Conservation (phyloP, 2,113 vertebrate genomes). For the Mesocricetus auratus region DNA sequence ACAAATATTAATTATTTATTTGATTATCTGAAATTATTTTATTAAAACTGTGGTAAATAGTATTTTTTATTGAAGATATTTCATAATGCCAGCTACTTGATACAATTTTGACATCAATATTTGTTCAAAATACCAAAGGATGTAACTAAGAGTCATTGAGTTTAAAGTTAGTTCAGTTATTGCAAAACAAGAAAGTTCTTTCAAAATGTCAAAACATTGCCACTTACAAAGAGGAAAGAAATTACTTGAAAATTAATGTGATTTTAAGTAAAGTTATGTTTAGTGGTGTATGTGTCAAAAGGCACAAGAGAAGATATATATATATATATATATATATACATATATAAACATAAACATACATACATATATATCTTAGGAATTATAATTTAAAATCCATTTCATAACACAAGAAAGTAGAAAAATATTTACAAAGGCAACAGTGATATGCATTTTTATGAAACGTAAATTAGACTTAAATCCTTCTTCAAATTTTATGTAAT, state of each 20-base stretch:
- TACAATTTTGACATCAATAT: accelerated
- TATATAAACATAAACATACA: background rate
- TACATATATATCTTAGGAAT: background rate
- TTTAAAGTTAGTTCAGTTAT: background rate
- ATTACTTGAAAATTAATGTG: background rate
- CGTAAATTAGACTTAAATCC: background rate
- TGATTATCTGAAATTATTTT: background rate
- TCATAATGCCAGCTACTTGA: background rate
- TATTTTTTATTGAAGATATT: background rate
- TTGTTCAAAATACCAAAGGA: background rate
- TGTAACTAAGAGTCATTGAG: background rate
- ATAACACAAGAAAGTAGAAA: background rate
- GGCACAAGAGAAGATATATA: background rate
- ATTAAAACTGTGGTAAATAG: background rate
- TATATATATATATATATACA: too few species aligned
- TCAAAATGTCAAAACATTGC: background rate
- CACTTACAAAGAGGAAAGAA: background rate
- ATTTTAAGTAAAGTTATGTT: constrained; percentile 29
- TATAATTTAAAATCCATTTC: constrained; percentile 30
- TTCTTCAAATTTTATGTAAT: background rate
- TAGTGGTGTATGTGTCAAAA: background rate
- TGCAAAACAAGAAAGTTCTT: background rate
- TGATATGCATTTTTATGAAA: background rate
- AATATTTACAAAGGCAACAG: background rate
- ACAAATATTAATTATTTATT: background rate